These are phyloP conservation scores for Pseudachorutes palmiensis DNA, from an alignment of 1,140 invertebrate genomes.

Conservation along the genomic window DNA sequence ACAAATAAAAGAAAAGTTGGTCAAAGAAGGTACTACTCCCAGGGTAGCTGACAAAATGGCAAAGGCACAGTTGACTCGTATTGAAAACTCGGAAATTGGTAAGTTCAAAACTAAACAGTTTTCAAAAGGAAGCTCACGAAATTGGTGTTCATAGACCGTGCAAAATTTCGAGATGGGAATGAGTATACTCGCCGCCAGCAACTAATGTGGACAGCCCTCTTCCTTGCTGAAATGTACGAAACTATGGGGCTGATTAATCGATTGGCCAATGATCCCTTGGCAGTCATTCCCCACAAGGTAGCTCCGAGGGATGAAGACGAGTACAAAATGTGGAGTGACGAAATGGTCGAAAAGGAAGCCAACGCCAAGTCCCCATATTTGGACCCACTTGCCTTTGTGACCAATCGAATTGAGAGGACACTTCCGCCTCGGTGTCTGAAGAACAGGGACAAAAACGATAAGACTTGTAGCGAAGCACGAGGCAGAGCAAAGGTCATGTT, in stretches of 20 bases:
- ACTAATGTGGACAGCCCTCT: not conserved
- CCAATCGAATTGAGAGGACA: not conserved
- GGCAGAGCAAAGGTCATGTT: not conserved
- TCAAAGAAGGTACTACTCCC: not conserved
- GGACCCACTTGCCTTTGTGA: not conserved
- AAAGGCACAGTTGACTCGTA: not conserved
- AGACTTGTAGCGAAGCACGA: too few relatives aligned
- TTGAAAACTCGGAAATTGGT: not conserved
- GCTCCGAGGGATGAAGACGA: not conserved
- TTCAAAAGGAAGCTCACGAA: not conserved
- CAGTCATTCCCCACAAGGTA: not conserved
- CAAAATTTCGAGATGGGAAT: not conserved
- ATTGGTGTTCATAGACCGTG: not conserved
- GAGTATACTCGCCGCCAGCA: not conserved
- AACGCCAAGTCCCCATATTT: not conserved
- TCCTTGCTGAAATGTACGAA: conserved; percentile 4
- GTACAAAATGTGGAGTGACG: not conserved
- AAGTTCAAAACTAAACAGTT: not conserved
- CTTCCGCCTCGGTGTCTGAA: not conserved
- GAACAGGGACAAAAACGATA: too few relatives aligned
- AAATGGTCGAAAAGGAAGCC: not conserved
- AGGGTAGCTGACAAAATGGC: not conserved
- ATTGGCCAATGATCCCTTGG: not conserved
- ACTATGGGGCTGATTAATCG: not conserved
- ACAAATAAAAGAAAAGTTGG: not conserved